These are phyloP conservation scores for Pteruthius melanotis DNA, from an alignment of 2,113 vertebrate genomes.

Conservation along the genomic window DNA sequence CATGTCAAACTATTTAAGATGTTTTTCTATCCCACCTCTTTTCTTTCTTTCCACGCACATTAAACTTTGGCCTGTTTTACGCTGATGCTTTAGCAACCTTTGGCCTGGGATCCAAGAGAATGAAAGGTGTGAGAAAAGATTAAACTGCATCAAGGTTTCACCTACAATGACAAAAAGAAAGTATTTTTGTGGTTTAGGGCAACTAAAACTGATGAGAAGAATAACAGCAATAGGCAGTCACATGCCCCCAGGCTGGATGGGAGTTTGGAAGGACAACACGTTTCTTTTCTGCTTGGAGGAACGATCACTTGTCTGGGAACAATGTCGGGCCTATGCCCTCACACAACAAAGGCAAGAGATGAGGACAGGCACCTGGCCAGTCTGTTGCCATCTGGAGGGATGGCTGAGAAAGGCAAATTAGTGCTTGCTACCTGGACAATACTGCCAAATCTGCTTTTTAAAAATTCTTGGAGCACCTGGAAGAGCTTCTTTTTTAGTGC, in stretches of 20 bases:
- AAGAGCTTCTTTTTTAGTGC: not conserved
- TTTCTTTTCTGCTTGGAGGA: not conserved
- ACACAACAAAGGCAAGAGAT: not conserved
- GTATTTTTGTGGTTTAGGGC: not conserved
- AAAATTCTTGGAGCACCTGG: not conserved
- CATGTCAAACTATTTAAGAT: not conserved
- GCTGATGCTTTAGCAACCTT: not conserved
- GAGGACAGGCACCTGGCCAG: not conserved
- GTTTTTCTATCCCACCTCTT: not conserved
- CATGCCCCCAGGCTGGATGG: not conserved
- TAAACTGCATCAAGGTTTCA: not conserved
- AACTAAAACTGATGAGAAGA: not conserved
- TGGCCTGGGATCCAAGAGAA: not conserved
- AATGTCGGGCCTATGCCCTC: fast-evolving
- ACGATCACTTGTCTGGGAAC: not conserved
- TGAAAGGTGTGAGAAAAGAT: not conserved
- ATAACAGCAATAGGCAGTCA: not conserved
- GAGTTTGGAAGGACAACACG: not conserved
- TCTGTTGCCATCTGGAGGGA: not conserved
- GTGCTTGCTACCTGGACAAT: not conserved
- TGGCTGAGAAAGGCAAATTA: not conserved
- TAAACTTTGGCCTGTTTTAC: not conserved
- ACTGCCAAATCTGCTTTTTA: not conserved
- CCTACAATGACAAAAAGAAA: not conserved
- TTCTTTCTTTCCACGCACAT: not conserved